phyloP scores from a whole-genome alignment of 2,888 invertebrate species.

The Smittia aterrima region DNA sequence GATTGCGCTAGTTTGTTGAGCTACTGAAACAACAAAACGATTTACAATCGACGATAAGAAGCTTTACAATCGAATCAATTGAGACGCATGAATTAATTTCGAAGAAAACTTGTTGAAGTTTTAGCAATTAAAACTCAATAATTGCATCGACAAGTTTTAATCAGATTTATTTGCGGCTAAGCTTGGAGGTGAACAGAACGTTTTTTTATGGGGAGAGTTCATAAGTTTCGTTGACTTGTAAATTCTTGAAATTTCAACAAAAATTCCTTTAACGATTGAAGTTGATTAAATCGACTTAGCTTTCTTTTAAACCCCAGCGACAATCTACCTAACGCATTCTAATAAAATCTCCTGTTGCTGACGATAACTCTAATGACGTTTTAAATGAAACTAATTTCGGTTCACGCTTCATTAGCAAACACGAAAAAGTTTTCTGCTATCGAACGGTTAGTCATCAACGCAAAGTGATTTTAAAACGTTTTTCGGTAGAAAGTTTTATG shows the following conservation, averaged over 20 bases:
- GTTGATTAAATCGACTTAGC: too few species aligned
- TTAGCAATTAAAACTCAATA: slow-evolving; percentile 10
- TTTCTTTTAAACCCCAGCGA: too few species aligned
- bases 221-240: too few species aligned
- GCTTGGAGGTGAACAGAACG: background rate
- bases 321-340: too few species aligned
- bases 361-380: slow-evolving; percentile 23
- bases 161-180: background rate
- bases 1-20: background rate
- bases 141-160: background rate
- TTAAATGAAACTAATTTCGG: slow-evolving; percentile 33
- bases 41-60: background rate
- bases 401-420: slow-evolving; percentile 35
- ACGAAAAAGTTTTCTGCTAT: background rate
- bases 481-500: background rate
- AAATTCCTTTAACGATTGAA: too few species aligned
- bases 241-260: background rate
- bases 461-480: slow-evolving; percentile 20
- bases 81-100: background rate
- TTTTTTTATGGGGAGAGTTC: too few species aligned
- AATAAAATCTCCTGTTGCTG: background rate
- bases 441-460: background rate
- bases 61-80: background rate
- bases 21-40: background rate
- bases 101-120: slow-evolving; percentile 19